A percentile compares a stretch with the other conserved stretches of the same genome.
Evolutionary conservation across 2,888 invertebrate species (phyloP).

Genomic region (Deilephila porcellus): DNA sequence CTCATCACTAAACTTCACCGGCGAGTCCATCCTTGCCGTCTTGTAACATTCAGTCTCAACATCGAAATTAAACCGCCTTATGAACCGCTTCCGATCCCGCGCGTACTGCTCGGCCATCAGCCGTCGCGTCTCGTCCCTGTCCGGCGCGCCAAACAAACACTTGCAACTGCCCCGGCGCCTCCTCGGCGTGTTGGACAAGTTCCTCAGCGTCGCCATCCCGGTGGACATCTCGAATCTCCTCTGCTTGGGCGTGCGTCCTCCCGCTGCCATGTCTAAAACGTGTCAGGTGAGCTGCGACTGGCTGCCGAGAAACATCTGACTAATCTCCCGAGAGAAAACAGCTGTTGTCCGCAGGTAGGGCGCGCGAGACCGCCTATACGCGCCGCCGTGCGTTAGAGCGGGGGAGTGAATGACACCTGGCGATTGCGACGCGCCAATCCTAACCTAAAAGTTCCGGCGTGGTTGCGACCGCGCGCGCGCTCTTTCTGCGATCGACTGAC

Average conservation of each 20-base stretch:
- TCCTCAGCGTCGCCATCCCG: conserved; percentile 69
- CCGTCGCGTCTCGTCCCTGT: conserved; percentile 84
- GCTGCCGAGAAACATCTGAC: conserved; percentile 83
- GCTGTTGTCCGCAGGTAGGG: conserved; percentile 78
- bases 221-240: conserved; percentile 72
- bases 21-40: conserved; percentile 72
- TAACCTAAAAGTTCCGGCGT: conserved; percentile 73
- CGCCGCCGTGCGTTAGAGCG: conserved; percentile 61
- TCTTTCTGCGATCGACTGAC: conserved; percentile 63
- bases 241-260: conserved; percentile 80
- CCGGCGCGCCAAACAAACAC: conserved; percentile 86
- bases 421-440: conserved; percentile 78
- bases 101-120: conserved; percentile 85
- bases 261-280: conserved; percentile 72
- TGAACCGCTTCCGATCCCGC: conserved; percentile 84
- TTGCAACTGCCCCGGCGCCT: conserved; percentile 79
- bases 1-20: conserved; percentile 76
- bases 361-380: conserved; percentile 62
- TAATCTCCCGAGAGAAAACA: conserved; percentile 84
- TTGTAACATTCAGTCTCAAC: conserved; percentile 78
- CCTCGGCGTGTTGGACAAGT: conserved; percentile 68
- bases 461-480: conserved; percentile 69
- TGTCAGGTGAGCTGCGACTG: conserved; percentile 80
- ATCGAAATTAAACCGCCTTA: conserved; percentile 86
- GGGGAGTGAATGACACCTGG: conserved; percentile 76